These are phyloP conservation scores for Vimba vimba DNA, from an alignment of 2,113 vertebrate genomes.

Conservation along the genomic window DNA sequence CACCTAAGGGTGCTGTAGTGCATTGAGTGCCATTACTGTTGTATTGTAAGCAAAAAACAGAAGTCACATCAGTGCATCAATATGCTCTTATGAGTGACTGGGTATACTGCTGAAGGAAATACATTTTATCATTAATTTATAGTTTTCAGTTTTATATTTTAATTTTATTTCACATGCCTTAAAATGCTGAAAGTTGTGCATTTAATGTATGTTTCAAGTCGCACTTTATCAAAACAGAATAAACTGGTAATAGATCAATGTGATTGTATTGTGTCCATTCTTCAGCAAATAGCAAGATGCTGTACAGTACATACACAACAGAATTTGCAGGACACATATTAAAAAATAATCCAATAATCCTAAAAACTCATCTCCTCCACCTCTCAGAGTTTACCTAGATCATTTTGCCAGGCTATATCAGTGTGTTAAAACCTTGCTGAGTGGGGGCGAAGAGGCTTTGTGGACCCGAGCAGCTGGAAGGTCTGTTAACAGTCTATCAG, in stretches of 20 bases:
- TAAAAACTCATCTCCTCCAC: constrained; percentile 17
- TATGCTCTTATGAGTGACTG: neutral
- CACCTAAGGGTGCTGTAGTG: constrained; percentile 21
- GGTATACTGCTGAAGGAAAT: neutral
- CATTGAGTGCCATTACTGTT: neutral
- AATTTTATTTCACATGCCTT: neutral
- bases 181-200: neutral
- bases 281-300: neutral
- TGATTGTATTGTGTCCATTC: neutral
- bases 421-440: constrained; percentile 29
- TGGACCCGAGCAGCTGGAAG: constrained; percentile 39
- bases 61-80: constrained; percentile 1
- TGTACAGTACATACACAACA: neutral
- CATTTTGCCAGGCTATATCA: neutral
- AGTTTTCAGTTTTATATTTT: neutral
- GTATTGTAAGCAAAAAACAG: neutral
- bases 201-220: neutral
- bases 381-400: neutral
- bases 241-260: neutral
- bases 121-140: neutral
- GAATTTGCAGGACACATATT: neutral
- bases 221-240: constrained; percentile 33
- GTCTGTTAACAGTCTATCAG: constrained; percentile 41
- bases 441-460: constrained; percentile 20
- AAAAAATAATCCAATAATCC: neutral